Conservation (phyloP, 2,888 invertebrate species). For the Chironomus riparius region DNA sequence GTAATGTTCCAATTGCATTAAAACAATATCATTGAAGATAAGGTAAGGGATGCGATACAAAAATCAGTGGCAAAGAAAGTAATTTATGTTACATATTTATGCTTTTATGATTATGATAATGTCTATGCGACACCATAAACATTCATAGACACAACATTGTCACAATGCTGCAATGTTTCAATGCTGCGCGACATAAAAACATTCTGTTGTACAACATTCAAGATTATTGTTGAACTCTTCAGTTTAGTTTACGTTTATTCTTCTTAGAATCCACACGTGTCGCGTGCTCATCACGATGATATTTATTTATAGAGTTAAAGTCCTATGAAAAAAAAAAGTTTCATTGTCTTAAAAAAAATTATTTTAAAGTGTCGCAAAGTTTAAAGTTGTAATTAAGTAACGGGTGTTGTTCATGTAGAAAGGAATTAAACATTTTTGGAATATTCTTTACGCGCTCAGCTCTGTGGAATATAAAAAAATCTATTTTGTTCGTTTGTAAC, state of each 20-base stretch:
- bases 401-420: too few relatives aligned
- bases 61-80: not conserved
- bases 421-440: too few relatives aligned
- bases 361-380: too few relatives aligned
- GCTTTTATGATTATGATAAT: constrained; percentile 2
- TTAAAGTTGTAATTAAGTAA: too few relatives aligned
- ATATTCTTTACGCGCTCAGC: too few relatives aligned
- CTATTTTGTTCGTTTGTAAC: not conserved
- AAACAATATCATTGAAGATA: not conserved
- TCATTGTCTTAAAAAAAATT: too few relatives aligned
- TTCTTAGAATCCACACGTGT: not conserved
- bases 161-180: not conserved
- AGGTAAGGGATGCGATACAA: not conserved
- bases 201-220: not conserved
- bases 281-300: not conserved
- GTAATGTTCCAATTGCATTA: not conserved
- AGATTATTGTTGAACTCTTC: not conserved
- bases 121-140: not conserved
- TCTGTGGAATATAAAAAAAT: not conserved
- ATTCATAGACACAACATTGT: not conserved
- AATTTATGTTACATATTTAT: not conserved
- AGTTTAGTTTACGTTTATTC: not conserved
- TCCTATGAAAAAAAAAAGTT: too few relatives aligned
- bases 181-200: not conserved
- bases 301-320: not conserved